Base-by-base conservation (phyloP, 2,113 vertebrate genomes). In the Carettochelys insculpta region DNA sequence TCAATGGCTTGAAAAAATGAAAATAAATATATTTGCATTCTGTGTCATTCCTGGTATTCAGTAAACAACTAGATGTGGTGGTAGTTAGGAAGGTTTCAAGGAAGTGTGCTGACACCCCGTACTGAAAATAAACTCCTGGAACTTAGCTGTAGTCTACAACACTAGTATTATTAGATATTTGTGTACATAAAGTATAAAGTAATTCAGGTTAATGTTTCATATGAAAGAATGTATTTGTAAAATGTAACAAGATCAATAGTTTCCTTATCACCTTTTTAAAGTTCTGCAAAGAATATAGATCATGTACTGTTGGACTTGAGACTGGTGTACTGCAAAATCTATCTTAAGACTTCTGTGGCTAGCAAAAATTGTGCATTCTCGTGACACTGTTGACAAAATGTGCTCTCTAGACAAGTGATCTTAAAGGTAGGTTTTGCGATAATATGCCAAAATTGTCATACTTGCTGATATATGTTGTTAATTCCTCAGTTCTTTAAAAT, bases 171-270 rank as follows among this genome's bases (percentile, higher is more conserved):
- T 90, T 97, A 98, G 95, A 81, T 96, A 96, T 94, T 93, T 80
- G 78, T 96, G 91, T 97, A 95, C 90, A 97, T 96, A 93, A 94
- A 73, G 78, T 94, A 97, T 93, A 92, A 80, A 95, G 80, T 97
- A 95, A 97, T 97, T 97, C 97, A 97, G 97, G 93, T 96, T 97
- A 95, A 94, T 97, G 95, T 97, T 98, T 98, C 97, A 94, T 96
- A 96, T 97, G 95, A 95, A 97, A 97, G 97, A 98, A 98, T 97
- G 97, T 98, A 98, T 97, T 97, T 98, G 97, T 98, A 98, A 97
- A 98, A 95, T 96, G 96, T 98, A 97, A 96, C 73, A 93, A 89
- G 76, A 96, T 96, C 87, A 96, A 89, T 97, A 97, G 97, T 97
- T 97, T 95, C 95, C 92, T 93, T 96, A 96, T 73, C 47, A 95